phyloP scores from a whole-genome alignment of 2,797 vertebrate species.

The Presbytis comata region DNA sequence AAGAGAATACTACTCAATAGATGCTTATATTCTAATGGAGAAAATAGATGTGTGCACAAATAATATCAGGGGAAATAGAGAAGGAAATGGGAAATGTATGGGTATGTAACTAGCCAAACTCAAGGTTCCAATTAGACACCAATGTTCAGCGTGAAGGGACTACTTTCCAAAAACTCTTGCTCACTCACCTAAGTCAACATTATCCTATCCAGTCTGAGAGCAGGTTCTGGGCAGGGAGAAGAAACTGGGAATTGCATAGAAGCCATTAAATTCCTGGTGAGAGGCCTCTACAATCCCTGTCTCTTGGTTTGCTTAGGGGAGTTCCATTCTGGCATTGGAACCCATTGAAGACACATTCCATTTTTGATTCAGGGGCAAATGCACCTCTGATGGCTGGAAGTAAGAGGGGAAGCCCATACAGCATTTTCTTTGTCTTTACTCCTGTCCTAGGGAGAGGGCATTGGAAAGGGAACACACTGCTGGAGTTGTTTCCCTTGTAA shows the following conservation, averaged over 20 bases:
- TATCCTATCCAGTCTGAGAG: neutral
- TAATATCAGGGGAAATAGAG: neutral
- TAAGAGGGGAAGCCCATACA: neutral
- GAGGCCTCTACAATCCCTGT: neutral
- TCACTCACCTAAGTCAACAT: neutral
- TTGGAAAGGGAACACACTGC: neutral
- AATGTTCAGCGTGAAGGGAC: neutral
- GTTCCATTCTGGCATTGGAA: neutral
- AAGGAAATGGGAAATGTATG: neutral
- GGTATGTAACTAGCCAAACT: neutral
- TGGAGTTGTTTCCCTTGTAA: neutral
- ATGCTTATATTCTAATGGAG: neutral
- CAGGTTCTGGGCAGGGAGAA: neutral
- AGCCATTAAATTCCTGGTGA: neutral
- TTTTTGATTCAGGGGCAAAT: neutral
- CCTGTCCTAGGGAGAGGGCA: neutral
- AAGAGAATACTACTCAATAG: neutral
- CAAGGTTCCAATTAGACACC: neutral
- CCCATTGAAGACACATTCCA: neutral
- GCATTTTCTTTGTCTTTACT: neutral
- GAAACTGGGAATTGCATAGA: neutral
- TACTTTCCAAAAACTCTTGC: neutral
- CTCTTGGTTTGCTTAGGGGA: too few species aligned
- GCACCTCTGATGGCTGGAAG: neutral
- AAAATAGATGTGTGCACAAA: rapidly evolving